phyloP scores from a whole-genome alignment of 2,888 invertebrate species.

The Phymatocera aterrima region DNA sequence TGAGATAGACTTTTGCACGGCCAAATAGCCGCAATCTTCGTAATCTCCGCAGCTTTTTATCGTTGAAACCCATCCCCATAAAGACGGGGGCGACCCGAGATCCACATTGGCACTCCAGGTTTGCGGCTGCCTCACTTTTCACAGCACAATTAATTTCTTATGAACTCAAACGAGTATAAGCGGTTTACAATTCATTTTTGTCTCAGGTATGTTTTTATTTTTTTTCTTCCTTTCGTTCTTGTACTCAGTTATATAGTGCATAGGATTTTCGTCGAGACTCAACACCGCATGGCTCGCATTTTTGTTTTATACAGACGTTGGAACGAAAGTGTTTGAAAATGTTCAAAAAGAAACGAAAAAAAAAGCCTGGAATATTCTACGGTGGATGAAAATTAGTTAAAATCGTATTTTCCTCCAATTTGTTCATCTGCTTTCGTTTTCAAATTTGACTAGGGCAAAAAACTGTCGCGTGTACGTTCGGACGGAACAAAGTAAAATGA shows the following conservation, averaged over 20 bases:
- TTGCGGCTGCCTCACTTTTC: slow-evolving; percentile 54
- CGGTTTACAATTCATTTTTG: no score
- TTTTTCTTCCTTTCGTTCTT: no score
- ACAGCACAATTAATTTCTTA: slow-evolving; percentile 8
- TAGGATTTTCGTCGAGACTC: no score
- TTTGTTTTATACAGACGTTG: no score
- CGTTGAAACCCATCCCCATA: slow-evolving; percentile 76
- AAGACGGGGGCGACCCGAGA: slow-evolving; percentile 72
- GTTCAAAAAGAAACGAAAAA: slow-evolving; percentile 1
- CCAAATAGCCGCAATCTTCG: slow-evolving; percentile 79
- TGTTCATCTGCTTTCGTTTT: no score
- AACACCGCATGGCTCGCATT: no score
- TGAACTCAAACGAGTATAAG: no score
- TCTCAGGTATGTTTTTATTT: no score
- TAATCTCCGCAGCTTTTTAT: slow-evolving; percentile 77
- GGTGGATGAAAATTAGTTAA: not conserved
- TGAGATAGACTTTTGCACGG: slow-evolving; percentile 79
- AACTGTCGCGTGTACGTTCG: not conserved
- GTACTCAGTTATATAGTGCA: no score
- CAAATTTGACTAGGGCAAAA: not conserved
- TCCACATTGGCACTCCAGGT: slow-evolving; percentile 73
- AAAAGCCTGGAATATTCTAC: not conserved
- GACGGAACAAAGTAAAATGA: not conserved
- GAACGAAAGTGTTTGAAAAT: no score
- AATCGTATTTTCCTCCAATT: not conserved